Evolutionary conservation across 2,113 vertebrate genomes (phyloP), one percentile per base, ranked within the genome.

Genomic region (Crotophaga sulcirostris): DNA sequence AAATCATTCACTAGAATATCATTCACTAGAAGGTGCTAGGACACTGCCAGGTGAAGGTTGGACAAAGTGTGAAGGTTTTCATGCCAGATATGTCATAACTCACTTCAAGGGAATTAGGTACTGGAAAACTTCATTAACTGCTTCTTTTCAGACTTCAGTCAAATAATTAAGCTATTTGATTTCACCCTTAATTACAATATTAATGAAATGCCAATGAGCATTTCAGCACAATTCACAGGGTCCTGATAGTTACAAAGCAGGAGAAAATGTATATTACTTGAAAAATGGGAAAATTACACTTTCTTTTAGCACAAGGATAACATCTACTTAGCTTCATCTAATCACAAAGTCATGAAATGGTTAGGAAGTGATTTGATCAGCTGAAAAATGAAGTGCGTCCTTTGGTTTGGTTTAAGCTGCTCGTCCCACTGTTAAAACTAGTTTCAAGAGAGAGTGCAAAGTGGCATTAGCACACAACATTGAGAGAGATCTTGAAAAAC

Each of bases 81-180:
- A 72, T 47, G 84, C 84, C 91, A 90, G 63, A 49, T 81, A 64
- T 75, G 63, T 94, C 83, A 62, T 93, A 93, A 91, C 33, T 95
- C 82, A 80, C 93, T 96, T 90, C 78, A 77, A 85, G 72, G 24
- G 75, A 89, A 94, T 80, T 77, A 82, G 63, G 59, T 40, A 55
- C 55, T 74, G n/a, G 51, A 78, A 95, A 84, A 63, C 62, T 74
- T 96, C 67, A 91, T 93, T 90, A 91, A 88, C 42, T 45, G 36
- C 38, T 83, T 73, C 69, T 87, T 84, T 94, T 91, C 82, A 87
- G 83, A 78, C 44, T 88, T 88, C 59, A 90, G 83, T 38, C 89
- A 95, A 93, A 95, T 91, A 89, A 94, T 90, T 94, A 96, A 86
- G 84, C 64, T 90, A 62, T 92, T 91, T 93, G 40, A 94, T 91